Conservation (phyloP, 2,888 invertebrate species). For the Phoenoteleia sp. region DNA sequence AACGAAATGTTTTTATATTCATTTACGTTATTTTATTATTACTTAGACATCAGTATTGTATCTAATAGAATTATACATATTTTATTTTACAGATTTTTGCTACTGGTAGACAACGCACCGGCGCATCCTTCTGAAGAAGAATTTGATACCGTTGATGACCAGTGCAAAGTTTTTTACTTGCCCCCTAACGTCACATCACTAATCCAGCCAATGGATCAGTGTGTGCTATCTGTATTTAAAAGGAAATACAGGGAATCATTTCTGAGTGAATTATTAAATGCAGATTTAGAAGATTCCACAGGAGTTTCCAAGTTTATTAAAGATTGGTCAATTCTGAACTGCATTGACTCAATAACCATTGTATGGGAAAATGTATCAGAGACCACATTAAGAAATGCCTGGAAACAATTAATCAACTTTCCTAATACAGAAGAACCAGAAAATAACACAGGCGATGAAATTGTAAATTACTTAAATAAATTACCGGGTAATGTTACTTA, state of each 20-base stretch:
- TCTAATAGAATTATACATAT: not conserved
- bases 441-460: not conserved
- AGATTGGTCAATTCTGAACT: not conserved
- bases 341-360: not conserved
- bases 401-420: not conserved
- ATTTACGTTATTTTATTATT: too few species aligned
- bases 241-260: not conserved
- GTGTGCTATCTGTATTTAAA: not conserved
- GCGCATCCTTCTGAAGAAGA: not conserved
- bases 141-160: not conserved
- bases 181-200: not conserved
- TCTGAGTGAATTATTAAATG: not conserved
- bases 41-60: too few species aligned
- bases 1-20: too few species aligned
- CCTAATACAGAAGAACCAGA: not conserved
- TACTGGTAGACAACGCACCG: not conserved
- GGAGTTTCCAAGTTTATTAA: not conserved
- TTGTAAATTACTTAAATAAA: not conserved
- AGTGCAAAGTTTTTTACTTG: not conserved
- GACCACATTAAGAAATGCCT: not conserved
- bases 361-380: conserved; percentile 15
- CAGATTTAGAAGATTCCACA: not conserved
- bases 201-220: not conserved
- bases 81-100: not conserved
- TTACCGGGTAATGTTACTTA: conserved; percentile 8